Conservation (phyloP, 2,113 vertebrate genomes). For the Pogonocichla stellata region DNA sequence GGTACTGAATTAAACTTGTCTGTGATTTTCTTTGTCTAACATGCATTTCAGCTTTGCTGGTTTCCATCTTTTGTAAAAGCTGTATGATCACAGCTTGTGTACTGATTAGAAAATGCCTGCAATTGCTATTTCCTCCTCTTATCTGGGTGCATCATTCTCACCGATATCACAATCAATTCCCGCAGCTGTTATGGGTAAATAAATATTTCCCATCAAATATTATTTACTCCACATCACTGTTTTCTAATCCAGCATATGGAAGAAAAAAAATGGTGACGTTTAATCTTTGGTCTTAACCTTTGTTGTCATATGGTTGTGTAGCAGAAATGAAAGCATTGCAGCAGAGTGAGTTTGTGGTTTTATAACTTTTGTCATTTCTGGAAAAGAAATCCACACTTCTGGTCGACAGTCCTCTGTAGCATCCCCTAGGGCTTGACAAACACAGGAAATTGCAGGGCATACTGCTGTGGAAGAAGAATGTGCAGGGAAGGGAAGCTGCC, state of each 20-base stretch:
- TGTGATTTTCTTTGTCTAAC: background rate
- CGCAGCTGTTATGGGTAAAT: background rate
- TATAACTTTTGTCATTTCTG: background rate
- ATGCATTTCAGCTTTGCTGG: background rate
- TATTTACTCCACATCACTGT: background rate
- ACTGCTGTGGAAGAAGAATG: background rate
- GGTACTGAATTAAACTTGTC: background rate
- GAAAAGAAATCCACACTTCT: background rate
- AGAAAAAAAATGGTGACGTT: background rate
- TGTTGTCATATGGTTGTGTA: background rate
- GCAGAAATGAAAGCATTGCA: background rate
- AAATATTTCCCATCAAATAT: background rate
- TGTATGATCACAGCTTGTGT: background rate
- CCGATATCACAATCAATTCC: background rate
- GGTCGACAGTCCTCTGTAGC: background rate
- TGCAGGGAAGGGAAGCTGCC: background rate
- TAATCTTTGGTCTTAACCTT: background rate
- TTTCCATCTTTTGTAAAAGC: background rate
- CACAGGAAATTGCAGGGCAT: conserved; percentile 16
- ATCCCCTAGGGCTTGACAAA: background rate
- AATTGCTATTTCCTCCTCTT: background rate
- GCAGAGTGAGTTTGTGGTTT: background rate
- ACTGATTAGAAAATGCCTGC: background rate
- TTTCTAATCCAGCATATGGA: background rate
- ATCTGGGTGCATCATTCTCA: background rate